Conservation (phyloP, 2,888 invertebrate species). For the Heterodera filipjevi region DNA sequence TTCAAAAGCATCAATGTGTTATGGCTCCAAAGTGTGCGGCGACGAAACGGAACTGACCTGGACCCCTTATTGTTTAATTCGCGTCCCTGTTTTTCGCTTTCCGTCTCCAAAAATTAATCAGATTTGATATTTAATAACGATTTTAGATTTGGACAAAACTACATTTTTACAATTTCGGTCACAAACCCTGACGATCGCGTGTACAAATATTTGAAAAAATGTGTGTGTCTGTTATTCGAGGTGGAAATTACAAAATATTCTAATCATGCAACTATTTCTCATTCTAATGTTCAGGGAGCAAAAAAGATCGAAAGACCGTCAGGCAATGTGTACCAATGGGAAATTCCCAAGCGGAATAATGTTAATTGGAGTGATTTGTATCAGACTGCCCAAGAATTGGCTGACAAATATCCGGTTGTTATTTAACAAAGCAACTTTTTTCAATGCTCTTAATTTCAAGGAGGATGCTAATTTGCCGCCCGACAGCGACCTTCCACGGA, state of each 20-base stretch:
- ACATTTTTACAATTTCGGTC: constrained; percentile 19
- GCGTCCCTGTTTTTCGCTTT: too few species aligned
- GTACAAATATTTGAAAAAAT: background rate
- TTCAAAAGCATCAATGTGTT: too few species aligned
- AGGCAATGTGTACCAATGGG: background rate
- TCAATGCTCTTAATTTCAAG: background rate
- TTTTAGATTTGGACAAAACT: constrained; percentile 38
- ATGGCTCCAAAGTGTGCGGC: too few species aligned
- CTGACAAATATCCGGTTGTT: constrained; percentile 16
- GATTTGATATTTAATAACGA: too few species aligned
- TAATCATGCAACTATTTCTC: background rate
- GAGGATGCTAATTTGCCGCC: constrained; percentile 14
- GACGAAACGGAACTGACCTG: too few species aligned
- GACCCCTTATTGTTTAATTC: too few species aligned
- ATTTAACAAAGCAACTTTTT: background rate
- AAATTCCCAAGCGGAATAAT: background rate
- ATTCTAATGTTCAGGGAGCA: constrained; percentile 21
- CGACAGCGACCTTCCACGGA: constrained; percentile 34
- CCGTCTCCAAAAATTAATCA: too few species aligned
- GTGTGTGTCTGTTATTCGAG: constrained; percentile 12
- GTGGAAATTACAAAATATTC: too few species aligned
- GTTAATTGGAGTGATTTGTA: background rate
- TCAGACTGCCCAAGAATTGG: background rate
- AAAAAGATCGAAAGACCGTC: background rate
- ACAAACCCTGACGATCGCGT: background rate